Conservation (phyloP, 2,113 vertebrate genomes). For the Genyomyrus donnyi region DNA sequence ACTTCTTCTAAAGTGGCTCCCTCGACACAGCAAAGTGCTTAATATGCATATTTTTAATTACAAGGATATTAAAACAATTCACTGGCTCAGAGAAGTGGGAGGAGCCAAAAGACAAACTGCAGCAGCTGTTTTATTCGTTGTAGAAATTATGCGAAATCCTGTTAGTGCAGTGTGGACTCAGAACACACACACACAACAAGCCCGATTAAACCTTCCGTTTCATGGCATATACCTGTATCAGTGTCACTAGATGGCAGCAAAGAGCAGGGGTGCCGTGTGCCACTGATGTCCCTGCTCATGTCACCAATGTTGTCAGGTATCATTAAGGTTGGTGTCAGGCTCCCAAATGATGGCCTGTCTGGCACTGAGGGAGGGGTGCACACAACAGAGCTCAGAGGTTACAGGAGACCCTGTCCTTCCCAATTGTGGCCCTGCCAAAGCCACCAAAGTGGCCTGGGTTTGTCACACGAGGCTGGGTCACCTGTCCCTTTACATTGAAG, state of each 20-base stretch:
- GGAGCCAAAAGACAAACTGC: not conserved
- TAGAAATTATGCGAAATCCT: not conserved
- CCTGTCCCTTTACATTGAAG: not conserved
- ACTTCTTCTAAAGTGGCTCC: not conserved
- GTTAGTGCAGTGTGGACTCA: not conserved
- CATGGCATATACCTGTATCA: not conserved
- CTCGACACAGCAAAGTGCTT: not conserved
- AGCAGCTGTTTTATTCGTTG: not conserved
- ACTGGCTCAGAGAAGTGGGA: not conserved
- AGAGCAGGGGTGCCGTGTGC: not conserved
- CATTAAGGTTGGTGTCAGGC: not conserved
- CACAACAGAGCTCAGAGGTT: not conserved
- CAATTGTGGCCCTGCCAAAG: not conserved
- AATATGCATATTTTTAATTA: not conserved
- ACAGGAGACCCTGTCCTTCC: not conserved
- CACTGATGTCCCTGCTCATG: not conserved
- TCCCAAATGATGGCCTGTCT: not conserved
- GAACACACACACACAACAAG: not conserved
- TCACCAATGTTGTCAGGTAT: not conserved
- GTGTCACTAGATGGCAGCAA: constrained; percentile 18
- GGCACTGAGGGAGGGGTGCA: not conserved
- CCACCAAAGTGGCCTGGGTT: not conserved
- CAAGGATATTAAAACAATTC: not conserved
- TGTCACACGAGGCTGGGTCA: not conserved
- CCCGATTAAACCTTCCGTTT: not conserved